phyloP scores from a whole-genome alignment of 2,113 vertebrate genomes.

The Pandion haliaetus region DNA sequence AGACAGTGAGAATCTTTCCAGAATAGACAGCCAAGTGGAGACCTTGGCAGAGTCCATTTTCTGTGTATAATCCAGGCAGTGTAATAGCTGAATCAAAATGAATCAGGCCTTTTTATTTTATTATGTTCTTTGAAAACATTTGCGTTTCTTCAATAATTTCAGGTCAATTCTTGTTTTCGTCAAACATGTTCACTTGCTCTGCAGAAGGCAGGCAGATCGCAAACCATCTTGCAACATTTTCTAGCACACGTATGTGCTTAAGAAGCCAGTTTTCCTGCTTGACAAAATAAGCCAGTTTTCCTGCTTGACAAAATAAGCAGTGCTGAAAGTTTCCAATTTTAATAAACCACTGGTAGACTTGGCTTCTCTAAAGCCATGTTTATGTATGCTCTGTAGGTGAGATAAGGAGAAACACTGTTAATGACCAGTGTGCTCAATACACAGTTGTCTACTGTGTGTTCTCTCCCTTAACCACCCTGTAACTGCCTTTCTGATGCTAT shows the following conservation, averaged over 20 bases:
- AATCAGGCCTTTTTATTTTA: background rate
- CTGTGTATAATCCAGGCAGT: background rate
- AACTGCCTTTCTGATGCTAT: fast-evolving
- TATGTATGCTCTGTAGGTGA: background rate
- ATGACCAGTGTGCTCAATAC: background rate
- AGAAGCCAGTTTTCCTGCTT: background rate
- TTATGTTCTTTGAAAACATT: background rate
- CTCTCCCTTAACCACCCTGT: background rate
- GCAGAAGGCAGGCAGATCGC: background rate
- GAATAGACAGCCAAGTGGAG: background rate
- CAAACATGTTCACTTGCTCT: background rate
- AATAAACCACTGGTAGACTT: background rate
- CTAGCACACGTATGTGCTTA: background rate
- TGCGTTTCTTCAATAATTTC: background rate
- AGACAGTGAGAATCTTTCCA: background rate
- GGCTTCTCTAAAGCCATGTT: background rate
- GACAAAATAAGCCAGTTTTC: background rate
- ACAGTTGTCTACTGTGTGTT: background rate
- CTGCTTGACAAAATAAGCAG: background rate
- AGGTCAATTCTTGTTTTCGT: background rate
- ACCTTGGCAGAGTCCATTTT: background rate
- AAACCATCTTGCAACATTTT: background rate
- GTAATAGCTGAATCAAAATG: background rate
- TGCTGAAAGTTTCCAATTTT: background rate
- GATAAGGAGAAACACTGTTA: background rate